phyloP scores from a whole-genome alignment of 2,113 vertebrate species.

The Varanus komodoensis region DNA sequence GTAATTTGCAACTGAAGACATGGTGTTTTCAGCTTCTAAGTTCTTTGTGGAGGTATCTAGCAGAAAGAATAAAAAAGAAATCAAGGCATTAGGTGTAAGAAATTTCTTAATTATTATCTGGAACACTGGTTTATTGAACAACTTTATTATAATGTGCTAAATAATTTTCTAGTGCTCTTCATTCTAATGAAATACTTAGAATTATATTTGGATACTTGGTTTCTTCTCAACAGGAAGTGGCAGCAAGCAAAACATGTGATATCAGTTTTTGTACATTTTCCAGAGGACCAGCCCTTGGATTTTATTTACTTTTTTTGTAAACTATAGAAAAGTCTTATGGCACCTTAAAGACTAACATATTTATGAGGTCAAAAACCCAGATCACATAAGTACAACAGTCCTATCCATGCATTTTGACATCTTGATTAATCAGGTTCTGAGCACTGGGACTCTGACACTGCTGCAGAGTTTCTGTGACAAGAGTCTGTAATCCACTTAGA shows the following conservation, averaged over 20 bases:
- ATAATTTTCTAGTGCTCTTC: not conserved
- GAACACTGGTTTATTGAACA: not conserved
- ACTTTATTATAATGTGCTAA: not conserved
- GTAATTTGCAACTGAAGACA: conserved; percentile 87
- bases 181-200: not conserved
- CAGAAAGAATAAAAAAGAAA: conserved; percentile 25
- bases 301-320: not conserved
- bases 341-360: not conserved
- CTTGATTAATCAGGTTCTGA: not conserved
- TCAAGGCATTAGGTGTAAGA: conserved; percentile 16
- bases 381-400: not conserved
- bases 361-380: not conserved
- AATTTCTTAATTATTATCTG: not conserved
- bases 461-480: not conserved
- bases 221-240: not conserved
- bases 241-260: not conserved
- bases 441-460: not conserved
- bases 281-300: not conserved
- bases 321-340: not conserved
- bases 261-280: not conserved
- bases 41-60: conserved; percentile 71
- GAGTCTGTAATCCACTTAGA: not conserved
- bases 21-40: conserved; percentile 65
- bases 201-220: not conserved
- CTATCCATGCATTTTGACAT: not conserved